Percentiles rank a stretch among this genome's conserved stretches.
These are phyloP conservation scores for Cantharis flavilabris DNA, from an alignment of 2,888 invertebrate species.

Conservation along the genomic window DNA sequence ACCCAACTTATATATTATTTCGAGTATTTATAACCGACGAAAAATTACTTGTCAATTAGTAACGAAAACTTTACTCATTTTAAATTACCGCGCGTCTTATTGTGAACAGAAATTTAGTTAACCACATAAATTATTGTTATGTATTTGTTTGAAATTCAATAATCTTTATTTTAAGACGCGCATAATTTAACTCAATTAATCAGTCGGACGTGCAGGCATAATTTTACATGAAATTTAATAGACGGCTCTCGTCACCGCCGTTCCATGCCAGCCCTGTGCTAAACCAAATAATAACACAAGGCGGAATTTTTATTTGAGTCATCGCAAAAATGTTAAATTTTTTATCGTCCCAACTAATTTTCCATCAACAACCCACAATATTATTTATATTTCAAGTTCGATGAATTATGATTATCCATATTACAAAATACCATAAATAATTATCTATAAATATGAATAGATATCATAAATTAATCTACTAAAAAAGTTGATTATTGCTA, in stretches of 20 bases:
- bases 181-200: not conserved
- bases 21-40: constrained; percentile 33
- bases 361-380: not conserved
- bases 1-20: constrained; percentile 27
- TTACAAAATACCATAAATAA: constrained; percentile 10
- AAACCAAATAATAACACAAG: not conserved
- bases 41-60: constrained; percentile 37
- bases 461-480: constrained; percentile 6
- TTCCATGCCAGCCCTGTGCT: not conserved
- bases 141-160: not conserved
- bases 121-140: not conserved
- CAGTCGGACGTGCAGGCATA: not conserved
- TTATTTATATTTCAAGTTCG: constrained; percentile 9
- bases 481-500: constrained; percentile 7
- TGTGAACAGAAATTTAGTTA: not conserved
- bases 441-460: constrained; percentile 9
- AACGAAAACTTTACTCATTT: not conserved
- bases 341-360: not conserved
- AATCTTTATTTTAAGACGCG: not conserved
- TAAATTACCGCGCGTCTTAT: not conserved
- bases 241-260: not conserved
- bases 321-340: not conserved
- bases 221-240: not conserved
- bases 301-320: not conserved
- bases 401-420: constrained; percentile 13